phyloP scores from a whole-genome alignment of 1,140 invertebrate species.

The Chelonus insularis region DNA sequence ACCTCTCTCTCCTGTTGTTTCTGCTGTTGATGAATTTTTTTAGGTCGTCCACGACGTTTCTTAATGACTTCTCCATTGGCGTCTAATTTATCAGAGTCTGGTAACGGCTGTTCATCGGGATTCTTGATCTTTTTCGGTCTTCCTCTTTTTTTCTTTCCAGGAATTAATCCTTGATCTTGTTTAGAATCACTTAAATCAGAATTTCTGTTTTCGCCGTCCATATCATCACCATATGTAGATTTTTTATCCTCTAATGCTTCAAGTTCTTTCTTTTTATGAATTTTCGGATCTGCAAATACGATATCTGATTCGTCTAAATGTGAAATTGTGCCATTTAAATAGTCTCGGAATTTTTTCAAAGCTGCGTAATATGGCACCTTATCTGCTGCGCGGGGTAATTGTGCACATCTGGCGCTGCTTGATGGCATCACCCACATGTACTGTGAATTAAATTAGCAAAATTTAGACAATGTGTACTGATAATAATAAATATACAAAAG shows the following conservation, averaged over 20 bases:
- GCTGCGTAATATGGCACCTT: slow-evolving; percentile 97
- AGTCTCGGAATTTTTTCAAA: slow-evolving; percentile 92
- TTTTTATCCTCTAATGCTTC: slow-evolving; percentile 62
- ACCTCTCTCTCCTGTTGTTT: slow-evolving; percentile 45
- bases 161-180: slow-evolving; percentile 64
- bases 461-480: slow-evolving; percentile 28
- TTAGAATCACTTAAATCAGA: slow-evolving; percentile 58
- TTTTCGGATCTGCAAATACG: slow-evolving; percentile 81
- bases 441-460: slow-evolving; percentile 62
- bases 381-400: slow-evolving; percentile 91
- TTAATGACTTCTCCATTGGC: slow-evolving; percentile 69
- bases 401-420: slow-evolving; percentile 93
- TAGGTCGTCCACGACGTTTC: slow-evolving; percentile 82
- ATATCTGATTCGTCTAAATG: slow-evolving; percentile 90
- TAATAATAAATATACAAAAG: slow-evolving; percentile 5
- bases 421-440: slow-evolving; percentile 99
- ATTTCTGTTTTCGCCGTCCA: slow-evolving; percentile 50
- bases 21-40: slow-evolving; percentile 69
- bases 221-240: slow-evolving; percentile 58
- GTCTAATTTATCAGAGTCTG: slow-evolving; percentile 63
- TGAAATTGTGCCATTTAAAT: slow-evolving; percentile 86
- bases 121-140: slow-evolving; percentile 83
- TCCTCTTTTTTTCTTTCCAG: slow-evolving; percentile 85
- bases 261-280: slow-evolving; percentile 65
- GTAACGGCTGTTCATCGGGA: slow-evolving; percentile 65